These are phyloP conservation scores for Setophaga petechia DNA, from an alignment of 2,113 vertebrate genomes.

Conservation along the genomic window DNA sequence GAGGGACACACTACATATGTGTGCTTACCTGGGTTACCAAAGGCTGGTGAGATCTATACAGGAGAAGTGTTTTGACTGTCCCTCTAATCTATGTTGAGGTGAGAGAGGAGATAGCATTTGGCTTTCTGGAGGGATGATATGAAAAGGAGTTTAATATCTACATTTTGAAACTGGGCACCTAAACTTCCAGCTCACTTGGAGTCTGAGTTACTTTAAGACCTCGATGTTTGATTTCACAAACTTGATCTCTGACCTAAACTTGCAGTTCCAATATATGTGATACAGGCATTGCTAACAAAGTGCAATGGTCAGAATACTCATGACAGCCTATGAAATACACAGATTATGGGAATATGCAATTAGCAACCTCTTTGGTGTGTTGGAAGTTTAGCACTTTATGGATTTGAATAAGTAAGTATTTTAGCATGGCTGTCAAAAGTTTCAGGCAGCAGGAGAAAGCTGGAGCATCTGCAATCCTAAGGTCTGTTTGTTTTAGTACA, in stretches of 20 bases:
- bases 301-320: background rate
- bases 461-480: background rate
- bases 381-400: background rate
- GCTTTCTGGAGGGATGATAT: background rate
- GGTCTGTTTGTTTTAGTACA: background rate
- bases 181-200: background rate
- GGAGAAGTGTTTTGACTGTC: background rate
- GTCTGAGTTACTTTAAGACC: background rate
- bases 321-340: background rate
- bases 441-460: background rate
- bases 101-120: background rate
- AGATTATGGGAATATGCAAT: background rate
- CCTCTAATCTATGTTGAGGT: background rate
- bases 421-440: background rate
- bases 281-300: background rate
- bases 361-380: background rate
- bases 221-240: background rate
- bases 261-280: background rate
- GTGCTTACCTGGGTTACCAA: background rate
- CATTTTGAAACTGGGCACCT: background rate
- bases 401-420: background rate
- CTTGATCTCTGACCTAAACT: background rate
- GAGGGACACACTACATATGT: accelerated
- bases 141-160: background rate
- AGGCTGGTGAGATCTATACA: accelerated